Evolutionary conservation across 2,113 vertebrate species (phyloP), one percentile per base, ranked within the genome.

Genomic region (Empidonax alnorum): DNA sequence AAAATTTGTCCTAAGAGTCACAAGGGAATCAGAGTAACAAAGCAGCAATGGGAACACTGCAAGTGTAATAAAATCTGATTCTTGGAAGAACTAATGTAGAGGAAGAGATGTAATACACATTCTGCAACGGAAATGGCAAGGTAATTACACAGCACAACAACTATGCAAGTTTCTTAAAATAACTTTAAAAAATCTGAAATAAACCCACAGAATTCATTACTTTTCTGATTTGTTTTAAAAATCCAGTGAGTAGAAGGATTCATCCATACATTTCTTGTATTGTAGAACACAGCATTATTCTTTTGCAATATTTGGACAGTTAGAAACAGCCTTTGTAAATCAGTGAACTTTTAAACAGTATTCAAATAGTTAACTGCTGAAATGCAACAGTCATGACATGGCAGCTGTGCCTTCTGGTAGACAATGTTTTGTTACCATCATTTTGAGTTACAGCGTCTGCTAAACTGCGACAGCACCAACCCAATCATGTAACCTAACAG

Each of bases 1-100:
- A 49, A 95, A 82, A 91, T 82, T 93, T 94, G 75, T 89, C 85
- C 86, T n/a, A 50, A 63, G 39, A 93, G 62, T 76, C 90, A 93
- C 42, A 55, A 62, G 50, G 61, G 78, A 97, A 77, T 67, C n/a
- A 68, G 22, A 59, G 23, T 41, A 86, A 79, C 42, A 88, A 75
- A 86, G 42, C 6, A 72, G 25, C 27, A 66, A 81, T 18, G 25
- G 93, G 42, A 96, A 55, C 33, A 81, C 33, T 42, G 47, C 31
- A 65, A 24, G 5, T 9, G 17, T 50, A 69, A 86, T 65, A 87
- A 59, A 91, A 50, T 31, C 73, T 61, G 28, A 23, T 22, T 81
- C 82, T 1, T 62, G 35, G 12, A 73, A 59, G 21, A 72, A 31
- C 5, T 46, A 28, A 21, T 12, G 9, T 49, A 33, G 46, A 52